These are phyloP conservation scores for Amniataba percoides DNA, from an alignment of 2,797 vertebrate species.

Conservation along the genomic window DNA sequence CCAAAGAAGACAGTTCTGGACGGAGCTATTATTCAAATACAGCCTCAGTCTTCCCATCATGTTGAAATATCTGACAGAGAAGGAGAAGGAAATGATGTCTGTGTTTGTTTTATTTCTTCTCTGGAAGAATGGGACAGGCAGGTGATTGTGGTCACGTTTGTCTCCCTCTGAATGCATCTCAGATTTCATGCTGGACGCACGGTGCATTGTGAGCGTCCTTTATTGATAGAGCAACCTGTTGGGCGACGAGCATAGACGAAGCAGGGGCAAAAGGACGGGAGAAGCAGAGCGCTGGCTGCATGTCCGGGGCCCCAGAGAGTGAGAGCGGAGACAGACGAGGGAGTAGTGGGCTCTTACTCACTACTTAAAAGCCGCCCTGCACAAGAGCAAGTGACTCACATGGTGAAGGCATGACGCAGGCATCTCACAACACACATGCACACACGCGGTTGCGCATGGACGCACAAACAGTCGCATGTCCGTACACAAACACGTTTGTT, in stretches of 20 bases:
- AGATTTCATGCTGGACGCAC: constrained; percentile 47
- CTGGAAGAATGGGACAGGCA: constrained; percentile 40
- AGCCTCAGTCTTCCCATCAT: constrained; percentile 19
- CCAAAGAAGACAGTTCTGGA: constrained; percentile 34
- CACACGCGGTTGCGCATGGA: constrained; percentile 46
- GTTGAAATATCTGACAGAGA: constrained; percentile 32
- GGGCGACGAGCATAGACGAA: constrained; percentile 44
- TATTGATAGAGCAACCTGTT: constrained; percentile 80
- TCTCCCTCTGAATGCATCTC: constrained; percentile 47
- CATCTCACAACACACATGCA: constrained; percentile 45
- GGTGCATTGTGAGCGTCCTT: constrained; percentile 26
- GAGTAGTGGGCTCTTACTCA: constrained; percentile 67
- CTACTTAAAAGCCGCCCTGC: constrained; percentile 67
- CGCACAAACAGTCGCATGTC: constrained; percentile 41
- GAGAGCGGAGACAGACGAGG: constrained; percentile 49
- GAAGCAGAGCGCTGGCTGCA: constrained; percentile 6
- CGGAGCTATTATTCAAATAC: constrained; percentile 55
- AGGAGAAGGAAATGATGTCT: background rate
- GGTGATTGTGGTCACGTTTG: constrained; percentile 47
- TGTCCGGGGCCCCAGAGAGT: constrained; percentile 42
- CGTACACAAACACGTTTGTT: constrained; percentile 49
- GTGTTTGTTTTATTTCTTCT: constrained; percentile 36
- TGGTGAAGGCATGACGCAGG: constrained; percentile 77
- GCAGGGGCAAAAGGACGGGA: constrained; percentile 13
- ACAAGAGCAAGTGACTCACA: constrained; percentile 80